Evolutionary conservation across 2,888 invertebrate species (phyloP).

Genomic region (Cyrtodaria siliqua): DNA sequence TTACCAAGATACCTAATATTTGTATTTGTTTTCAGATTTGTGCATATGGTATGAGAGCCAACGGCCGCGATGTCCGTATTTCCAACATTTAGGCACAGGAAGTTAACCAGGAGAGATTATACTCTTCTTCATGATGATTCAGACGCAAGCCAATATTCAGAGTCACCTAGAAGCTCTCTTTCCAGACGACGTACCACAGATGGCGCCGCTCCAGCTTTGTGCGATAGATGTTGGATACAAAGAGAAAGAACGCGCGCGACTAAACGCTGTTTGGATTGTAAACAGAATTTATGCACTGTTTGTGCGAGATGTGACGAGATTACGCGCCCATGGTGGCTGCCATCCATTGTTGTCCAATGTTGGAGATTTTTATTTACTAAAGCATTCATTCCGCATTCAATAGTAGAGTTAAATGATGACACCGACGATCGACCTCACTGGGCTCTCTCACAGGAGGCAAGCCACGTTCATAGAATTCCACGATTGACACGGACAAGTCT

Average conservation of each 20-base stretch:
- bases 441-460: conserved; percentile 35
- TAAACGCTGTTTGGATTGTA: conserved; percentile 44
- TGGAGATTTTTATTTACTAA: conserved; percentile 38
- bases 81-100: conserved; percentile 31
- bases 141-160: conserved; percentile 26
- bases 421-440: conserved; percentile 22
- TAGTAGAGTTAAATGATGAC: conserved; percentile 25
- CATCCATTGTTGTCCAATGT: conserved; percentile 34
- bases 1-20: no score
- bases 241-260: conserved; percentile 31
- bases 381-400: conserved; percentile 34
- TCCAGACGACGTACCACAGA: no score
- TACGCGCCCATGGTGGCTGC: conserved; percentile 36
- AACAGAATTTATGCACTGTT: conserved; percentile 39
- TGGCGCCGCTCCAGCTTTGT: conserved; percentile 7
- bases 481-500: conserved; percentile 32
- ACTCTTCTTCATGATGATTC: conserved; percentile 34
- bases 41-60: no score
- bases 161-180: neutral
- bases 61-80: conserved; percentile 40
- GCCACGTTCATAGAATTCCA: conserved; percentile 35
- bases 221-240: conserved; percentile 52
- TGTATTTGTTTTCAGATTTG: no score
- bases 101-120: conserved; percentile 20
- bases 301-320: conserved; percentile 39